phyloP scores from a whole-genome alignment of 2,797 vertebrate genomes.

The Neostethus bicornis region DNA sequence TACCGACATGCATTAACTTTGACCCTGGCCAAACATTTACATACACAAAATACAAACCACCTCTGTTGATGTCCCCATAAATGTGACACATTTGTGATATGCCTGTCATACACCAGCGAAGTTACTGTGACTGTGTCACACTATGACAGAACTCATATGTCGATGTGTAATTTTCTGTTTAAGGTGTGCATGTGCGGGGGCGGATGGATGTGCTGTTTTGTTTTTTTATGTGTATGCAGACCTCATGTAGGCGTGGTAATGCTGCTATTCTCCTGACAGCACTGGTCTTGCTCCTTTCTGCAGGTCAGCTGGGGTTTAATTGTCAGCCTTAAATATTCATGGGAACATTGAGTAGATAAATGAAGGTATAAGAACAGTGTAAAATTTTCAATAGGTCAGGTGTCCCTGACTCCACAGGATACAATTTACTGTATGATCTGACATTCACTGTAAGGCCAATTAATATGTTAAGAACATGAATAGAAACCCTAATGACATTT shows the following conservation, averaged over 20 bases:
- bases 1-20: constrained; percentile 70
- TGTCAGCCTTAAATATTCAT: constrained; percentile 85
- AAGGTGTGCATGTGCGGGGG: constrained; percentile 3
- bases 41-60: constrained; percentile 66
- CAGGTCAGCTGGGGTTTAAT: constrained; percentile 83
- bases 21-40: constrained; percentile 69
- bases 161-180: constrained; percentile 32
- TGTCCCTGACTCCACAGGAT: constrained; percentile 77
- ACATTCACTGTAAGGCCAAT: constrained; percentile 78
- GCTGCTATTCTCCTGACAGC: constrained; percentile 62
- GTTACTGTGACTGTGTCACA: constrained; percentile 57
- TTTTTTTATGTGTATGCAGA: constrained; percentile 43
- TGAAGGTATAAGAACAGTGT: constrained; percentile 83
- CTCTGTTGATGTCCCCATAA: constrained; percentile 58
- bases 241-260: constrained; percentile 44
- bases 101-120: constrained; percentile 53
- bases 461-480: constrained; percentile 82
- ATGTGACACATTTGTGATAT: constrained; percentile 67
- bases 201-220: constrained; percentile 1
- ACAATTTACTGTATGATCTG: constrained; percentile 80
- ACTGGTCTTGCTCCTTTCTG: constrained; percentile 53
- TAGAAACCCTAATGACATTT: constrained; percentile 77
- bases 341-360: constrained; percentile 80
- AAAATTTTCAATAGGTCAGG: constrained; percentile 83
- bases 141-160: constrained; percentile 46